Base-by-base conservation (phyloP, 2,797 vertebrate species). In the Perodicticus potto region DNA sequence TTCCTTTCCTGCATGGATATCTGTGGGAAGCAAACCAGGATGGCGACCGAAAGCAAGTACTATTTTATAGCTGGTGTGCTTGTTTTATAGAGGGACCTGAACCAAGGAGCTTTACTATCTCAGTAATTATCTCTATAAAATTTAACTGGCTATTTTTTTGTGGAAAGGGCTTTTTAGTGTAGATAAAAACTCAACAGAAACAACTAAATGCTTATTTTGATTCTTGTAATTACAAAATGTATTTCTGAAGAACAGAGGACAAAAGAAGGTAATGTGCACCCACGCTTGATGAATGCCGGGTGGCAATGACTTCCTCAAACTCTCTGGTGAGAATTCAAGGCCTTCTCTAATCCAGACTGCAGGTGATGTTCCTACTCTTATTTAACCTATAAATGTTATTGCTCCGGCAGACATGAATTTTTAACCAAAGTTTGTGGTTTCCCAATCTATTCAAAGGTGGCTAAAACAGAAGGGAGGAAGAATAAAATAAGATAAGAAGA, bases 151-250 rank as follows among this genome's bases (percentile, higher is more conserved):
- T 59, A 16, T 81, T 90, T 81, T 81, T 78, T 74, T 20, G 23
- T 37, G 45, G 37, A 40, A 55, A 89, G 40, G 5, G 27, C 20
- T 89, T 74, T 55, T 96, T 37, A 96, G 82, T 82, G 11, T 76
- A 87, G 90, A 86, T 72, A 90, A 91, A 77, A 74, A 22, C 29
- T 29, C 82, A 94, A 73, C 57, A 87, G 80, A 76, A 89, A 86
- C 53, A 74, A 78, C 57, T 70, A 73, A 94, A 91, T 89, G 29
- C 25, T 53, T 73, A 73, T n/a, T 92, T 82, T 94, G 53, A 74
- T 45, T 67, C 17, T 53, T 85, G 37, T 57, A 74, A 81, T 86
- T 72, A 86, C 23, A 40, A 49, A 76, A 57, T 85, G 23, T 12
- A 57, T 49, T 82, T 88, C n/a, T 86, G 78, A 94, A 77, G 70